Conservation (phyloP, 2,113 vertebrate genomes). For the Hiodon tergisus region DNA sequence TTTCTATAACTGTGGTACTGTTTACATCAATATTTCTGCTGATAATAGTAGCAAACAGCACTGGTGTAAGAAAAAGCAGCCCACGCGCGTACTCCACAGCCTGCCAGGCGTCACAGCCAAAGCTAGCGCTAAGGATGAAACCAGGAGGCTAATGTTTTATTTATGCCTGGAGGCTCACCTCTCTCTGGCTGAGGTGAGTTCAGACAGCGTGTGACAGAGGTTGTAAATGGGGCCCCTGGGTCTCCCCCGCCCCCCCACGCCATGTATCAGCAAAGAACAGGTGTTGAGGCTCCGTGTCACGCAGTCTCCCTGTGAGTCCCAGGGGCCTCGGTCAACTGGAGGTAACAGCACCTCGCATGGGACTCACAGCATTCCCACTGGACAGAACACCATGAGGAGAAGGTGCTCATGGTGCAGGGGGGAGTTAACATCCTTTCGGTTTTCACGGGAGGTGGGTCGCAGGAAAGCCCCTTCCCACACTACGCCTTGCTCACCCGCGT, state of each 20-base stretch:
- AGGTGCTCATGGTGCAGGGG: too few species aligned
- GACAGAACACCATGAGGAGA: too few species aligned
- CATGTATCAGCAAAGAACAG: not conserved
- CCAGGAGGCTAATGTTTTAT: slow-evolving; percentile 8
- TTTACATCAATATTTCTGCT: not conserved
- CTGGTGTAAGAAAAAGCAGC: too few species aligned
- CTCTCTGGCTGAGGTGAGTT: not conserved
- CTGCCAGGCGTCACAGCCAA: not conserved
- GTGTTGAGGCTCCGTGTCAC: not conserved
- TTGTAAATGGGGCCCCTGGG: not conserved
- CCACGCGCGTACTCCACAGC: too few species aligned
- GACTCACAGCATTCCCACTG: too few species aligned
- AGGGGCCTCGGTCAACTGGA: not conserved
- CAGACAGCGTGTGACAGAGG: not conserved
- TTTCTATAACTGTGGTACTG: not conserved
- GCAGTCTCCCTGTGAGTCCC: not conserved
- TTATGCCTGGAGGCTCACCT: not conserved
- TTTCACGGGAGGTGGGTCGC: too few species aligned
- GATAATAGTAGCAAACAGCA: too few species aligned
- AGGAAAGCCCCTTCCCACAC: too few species aligned
- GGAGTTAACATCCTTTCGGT: too few species aligned
- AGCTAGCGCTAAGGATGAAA: not conserved
- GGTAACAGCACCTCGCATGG: not conserved
- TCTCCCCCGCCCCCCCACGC: not conserved
- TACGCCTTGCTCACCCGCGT: not conserved